Percentiles rank a stretch among this genome's conserved stretches.
Evolutionary conservation across 2,888 invertebrate species (phyloP).

Genomic region (Subacronicta megacephala): DNA sequence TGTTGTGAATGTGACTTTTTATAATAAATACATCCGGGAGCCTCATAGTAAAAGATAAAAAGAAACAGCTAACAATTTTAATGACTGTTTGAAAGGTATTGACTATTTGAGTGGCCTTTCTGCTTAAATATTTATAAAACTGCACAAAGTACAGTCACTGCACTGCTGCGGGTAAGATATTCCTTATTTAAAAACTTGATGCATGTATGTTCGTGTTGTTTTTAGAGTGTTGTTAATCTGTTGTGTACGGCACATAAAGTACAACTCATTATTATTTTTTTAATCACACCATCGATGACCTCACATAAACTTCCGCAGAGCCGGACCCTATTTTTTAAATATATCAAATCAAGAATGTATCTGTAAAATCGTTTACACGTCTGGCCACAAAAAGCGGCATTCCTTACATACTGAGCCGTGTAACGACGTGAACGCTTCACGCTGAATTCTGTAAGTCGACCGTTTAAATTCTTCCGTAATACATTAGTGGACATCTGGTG

Average conservation of each 20-base stretch:
- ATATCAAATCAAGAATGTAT: conserved; percentile 75
- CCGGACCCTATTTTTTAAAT: conserved; percentile 59
- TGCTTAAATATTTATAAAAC: no score
- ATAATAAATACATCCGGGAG: conserved; percentile 1
- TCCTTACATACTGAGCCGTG: conserved; percentile 77
- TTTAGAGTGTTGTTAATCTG: no score
- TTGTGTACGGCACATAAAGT: conserved; percentile 7
- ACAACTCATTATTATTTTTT: conserved; percentile 32
- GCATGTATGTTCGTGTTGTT: no score
- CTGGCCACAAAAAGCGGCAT: conserved; percentile 76
- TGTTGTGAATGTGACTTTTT: conserved; percentile 6
- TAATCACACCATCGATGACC: conserved; percentile 29
- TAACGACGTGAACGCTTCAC: conserved; percentile 78
- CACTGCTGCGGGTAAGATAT: no score
- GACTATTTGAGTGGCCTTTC: no score
- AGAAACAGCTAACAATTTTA: no score
- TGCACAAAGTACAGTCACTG: no score
- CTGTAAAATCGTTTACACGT: conserved; percentile 71
- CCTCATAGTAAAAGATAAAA: no score
- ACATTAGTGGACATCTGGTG: conserved; percentile 56
- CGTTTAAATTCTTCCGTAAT: conserved; percentile 79
- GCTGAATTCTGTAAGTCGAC: conserved; percentile 67
- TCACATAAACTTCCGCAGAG: conserved; percentile 35
- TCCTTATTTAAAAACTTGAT: no score
- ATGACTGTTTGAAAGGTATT: no score